Evolutionary conservation across 2,888 invertebrate genomes (phyloP).

Genomic region (Eupeodes latifasciatus): DNA sequence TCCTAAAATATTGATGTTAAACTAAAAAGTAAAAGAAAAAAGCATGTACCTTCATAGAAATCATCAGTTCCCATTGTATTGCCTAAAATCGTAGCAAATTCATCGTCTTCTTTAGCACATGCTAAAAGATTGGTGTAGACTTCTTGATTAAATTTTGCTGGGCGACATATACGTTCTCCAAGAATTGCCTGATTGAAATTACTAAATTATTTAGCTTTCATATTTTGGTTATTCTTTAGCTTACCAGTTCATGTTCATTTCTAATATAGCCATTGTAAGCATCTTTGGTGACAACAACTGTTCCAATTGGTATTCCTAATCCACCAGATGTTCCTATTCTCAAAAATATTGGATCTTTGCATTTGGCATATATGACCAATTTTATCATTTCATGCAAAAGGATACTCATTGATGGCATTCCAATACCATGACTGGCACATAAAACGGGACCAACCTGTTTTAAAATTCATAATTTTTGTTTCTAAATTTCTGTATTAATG

Average conservation of each 20-base stretch:
- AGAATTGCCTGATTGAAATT: conserved; percentile 88
- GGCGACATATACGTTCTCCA: conserved; percentile 91
- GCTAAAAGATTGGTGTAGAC: conserved; percentile 84
- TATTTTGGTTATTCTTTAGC: conserved; percentile 77
- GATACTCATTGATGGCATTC: conserved; percentile 97
- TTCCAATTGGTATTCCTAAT: conserved; percentile 94
- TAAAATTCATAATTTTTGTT: not conserved
- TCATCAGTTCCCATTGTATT: conserved; percentile 92
- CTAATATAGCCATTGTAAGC: conserved; percentile 94
- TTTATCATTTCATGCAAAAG: conserved; percentile 98
- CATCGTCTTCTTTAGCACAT: conserved; percentile 82
- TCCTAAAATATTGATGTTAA: too few species aligned
- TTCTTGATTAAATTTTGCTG: conserved; percentile 91
- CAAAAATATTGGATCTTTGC: conserved; percentile 94
- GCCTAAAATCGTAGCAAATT: conserved; percentile 86
- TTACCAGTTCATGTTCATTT: conserved; percentile 92
- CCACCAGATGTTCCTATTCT: conserved; percentile 97
- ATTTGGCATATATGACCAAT: conserved; percentile 95
- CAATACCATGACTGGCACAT: conserved; percentile 93
- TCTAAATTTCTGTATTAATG: not conserved
- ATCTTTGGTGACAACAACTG: conserved; percentile 95
- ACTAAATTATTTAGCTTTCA: not conserved
- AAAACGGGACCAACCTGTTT: conserved; percentile 81
- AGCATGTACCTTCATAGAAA: conserved; percentile 89
- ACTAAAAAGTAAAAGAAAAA: too few species aligned